phyloP scores from a whole-genome alignment of 92 coral and sea anemone genomes.

The Phenganax marumi region DNA sequence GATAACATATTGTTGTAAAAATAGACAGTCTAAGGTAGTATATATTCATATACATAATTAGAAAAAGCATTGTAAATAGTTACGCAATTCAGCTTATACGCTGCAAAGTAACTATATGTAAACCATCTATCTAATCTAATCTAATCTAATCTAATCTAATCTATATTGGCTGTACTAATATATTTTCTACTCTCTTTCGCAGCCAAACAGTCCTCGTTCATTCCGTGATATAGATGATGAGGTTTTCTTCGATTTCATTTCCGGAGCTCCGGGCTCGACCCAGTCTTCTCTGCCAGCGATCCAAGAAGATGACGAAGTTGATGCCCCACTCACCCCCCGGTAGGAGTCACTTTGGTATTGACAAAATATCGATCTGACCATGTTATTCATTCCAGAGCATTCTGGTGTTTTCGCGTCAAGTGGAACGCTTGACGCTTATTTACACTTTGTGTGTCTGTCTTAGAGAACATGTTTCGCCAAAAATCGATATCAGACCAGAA shows the following conservation, averaged over 20 bases:
- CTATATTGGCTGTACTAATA: too few species aligned
- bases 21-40: too few species aligned
- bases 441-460: not conserved
- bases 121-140: too few species aligned
- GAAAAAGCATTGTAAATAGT: too few species aligned
- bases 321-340: constrained; percentile 11
- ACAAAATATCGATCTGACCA: not conserved
- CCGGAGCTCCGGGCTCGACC: constrained; percentile 56
- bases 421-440: too few species aligned
- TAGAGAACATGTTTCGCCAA: constrained; percentile 8
- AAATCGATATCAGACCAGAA: constrained; percentile 34
- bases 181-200: not conserved
- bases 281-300: constrained; percentile 59
- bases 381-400: too few species aligned
- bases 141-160: too few species aligned
- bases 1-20: too few species aligned
- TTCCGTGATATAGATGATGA: constrained; percentile 69
- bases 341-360: not conserved
- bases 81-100: too few species aligned
- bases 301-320: constrained; percentile 56
- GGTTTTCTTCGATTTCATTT: constrained; percentile 83
- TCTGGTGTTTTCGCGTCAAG: too few species aligned
- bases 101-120: too few species aligned
- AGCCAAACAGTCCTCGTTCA: constrained; percentile 42
- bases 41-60: too few species aligned